Conservation (phyloP, 2,113 vertebrate genomes). For the Chrysochloris asiatica region DNA sequence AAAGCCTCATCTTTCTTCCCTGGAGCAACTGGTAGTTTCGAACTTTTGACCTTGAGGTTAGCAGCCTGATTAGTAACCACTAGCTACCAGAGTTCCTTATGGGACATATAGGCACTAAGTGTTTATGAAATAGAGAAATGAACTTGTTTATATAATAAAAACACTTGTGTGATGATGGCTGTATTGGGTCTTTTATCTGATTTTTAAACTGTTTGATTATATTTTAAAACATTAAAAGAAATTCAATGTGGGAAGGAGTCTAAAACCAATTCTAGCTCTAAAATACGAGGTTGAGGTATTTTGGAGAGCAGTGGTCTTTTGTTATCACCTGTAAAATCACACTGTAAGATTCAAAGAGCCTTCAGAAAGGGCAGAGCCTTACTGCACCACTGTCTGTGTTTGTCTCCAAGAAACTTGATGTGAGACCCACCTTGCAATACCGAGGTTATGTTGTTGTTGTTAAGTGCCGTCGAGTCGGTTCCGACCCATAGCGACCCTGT, state of each 20-base stretch:
- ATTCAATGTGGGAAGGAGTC: neutral
- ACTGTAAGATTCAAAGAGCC: neutral
- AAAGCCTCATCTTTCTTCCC: too few species aligned
- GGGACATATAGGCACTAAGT: too few species aligned
- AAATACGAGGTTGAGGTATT: neutral
- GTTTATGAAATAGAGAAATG: too few species aligned
- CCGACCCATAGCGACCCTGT: too few species aligned
- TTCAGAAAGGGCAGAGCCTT: neutral
- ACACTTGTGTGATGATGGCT: neutral
- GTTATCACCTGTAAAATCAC: neutral
- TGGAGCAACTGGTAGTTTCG: too few species aligned
- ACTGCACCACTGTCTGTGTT: too few species aligned
- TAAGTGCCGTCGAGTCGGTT: too few species aligned
- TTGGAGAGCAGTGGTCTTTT: neutral
- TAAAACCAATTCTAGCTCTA: neutral
- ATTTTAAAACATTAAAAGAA: neutral
- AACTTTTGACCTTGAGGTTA: too few species aligned
- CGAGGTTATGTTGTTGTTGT: too few species aligned
- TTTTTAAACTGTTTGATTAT: neutral
- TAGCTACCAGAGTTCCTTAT: too few species aligned
- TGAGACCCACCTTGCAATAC: neutral
- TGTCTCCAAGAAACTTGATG: rapidly evolving
- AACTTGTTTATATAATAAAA: too few species aligned
- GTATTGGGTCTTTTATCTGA: neutral
- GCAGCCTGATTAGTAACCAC: too few species aligned